Conservation (phyloP, 1,140 invertebrate genomes). For the Orius insidiosus region DNA sequence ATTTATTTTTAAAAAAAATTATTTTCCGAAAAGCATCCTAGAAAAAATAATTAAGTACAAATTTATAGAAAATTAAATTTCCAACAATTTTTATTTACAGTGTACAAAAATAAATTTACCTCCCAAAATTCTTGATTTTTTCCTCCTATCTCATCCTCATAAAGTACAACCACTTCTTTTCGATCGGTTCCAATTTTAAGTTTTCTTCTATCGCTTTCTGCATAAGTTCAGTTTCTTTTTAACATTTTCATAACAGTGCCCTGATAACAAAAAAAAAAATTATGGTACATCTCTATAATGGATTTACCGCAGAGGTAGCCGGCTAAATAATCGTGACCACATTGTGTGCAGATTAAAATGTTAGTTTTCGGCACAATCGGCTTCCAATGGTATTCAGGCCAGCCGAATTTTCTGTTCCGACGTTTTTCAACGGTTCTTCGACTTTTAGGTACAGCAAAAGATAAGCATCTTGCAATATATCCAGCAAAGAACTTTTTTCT, state of each 20-base stretch:
- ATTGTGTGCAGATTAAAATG: constrained; percentile 52
- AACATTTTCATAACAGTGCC: constrained; percentile 64
- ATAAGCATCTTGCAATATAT: background rate
- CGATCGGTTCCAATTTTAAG: constrained; percentile 46
- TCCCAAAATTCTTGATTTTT: constrained; percentile 23
- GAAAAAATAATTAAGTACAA: no score
- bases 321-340: constrained; percentile 63
- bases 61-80: no score
- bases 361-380: constrained; percentile 49
- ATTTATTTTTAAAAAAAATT: no score
- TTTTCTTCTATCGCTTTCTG: constrained; percentile 52
- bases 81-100: no score
- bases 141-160: constrained; percentile 53
- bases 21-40: no score
- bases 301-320: constrained; percentile 65
- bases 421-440: constrained; percentile 56
- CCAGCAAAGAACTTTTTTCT: no score
- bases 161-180: constrained; percentile 70
- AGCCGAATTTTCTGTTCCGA: constrained; percentile 48
- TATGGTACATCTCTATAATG: no score
- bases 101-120: no score
- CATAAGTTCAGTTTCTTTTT: constrained; percentile 61
- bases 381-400: constrained; percentile 41
- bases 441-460: constrained; percentile 65
- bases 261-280: no score